Percentiles rank a stretch among this genome's conserved stretches.
Evolutionary conservation across 1,140 invertebrate species (phyloP).

Genomic region (Muscidifurax raptorellus): DNA sequence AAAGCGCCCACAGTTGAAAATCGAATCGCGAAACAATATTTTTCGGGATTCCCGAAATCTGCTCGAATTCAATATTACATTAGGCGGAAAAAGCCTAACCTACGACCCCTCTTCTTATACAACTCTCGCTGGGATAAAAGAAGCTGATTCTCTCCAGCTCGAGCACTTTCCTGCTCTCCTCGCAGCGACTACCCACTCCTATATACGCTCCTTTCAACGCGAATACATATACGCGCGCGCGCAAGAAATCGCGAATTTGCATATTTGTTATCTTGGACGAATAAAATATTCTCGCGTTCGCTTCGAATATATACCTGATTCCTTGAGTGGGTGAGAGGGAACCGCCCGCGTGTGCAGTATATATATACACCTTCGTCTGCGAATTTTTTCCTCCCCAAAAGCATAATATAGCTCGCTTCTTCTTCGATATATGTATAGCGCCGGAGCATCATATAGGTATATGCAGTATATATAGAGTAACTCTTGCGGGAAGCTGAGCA

Average conservation of each 20-base stretch:
- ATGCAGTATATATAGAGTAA: too few relatives aligned
- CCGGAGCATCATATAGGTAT: too few relatives aligned
- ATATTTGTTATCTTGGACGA: constrained; percentile 51
- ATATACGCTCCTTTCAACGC: constrained; percentile 12
- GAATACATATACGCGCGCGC: constrained; percentile 24
- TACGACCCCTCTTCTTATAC: constrained; percentile 14
- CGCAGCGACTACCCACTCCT: not conserved
- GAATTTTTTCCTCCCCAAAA: constrained; percentile 25
- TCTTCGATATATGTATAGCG: not conserved
- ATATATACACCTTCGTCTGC: constrained; percentile 4
- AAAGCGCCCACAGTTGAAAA: not conserved
- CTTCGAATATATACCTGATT: constrained; percentile 19
- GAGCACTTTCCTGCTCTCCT: not conserved
- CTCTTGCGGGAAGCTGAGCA: constrained; percentile 2
- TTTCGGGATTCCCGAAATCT: constrained; percentile 36
- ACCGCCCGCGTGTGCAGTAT: not conserved
- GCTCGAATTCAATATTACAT: constrained; percentile 46
- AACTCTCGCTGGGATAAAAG: constrained; percentile 29
- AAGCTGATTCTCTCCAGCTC: constrained; percentile 17
- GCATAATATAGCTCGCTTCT: not conserved
- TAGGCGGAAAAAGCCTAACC: constrained; percentile 25
- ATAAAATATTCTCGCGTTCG: constrained; percentile 43
- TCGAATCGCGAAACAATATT: constrained; percentile 16
- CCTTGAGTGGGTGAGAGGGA: not conserved
- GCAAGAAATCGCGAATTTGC: constrained; percentile 43